Percentiles rank a stretch among this genome's conserved stretches.
phyloP scores from a whole-genome alignment of 2,888 invertebrate species.

The Scrobipalpa atriplicella region DNA sequence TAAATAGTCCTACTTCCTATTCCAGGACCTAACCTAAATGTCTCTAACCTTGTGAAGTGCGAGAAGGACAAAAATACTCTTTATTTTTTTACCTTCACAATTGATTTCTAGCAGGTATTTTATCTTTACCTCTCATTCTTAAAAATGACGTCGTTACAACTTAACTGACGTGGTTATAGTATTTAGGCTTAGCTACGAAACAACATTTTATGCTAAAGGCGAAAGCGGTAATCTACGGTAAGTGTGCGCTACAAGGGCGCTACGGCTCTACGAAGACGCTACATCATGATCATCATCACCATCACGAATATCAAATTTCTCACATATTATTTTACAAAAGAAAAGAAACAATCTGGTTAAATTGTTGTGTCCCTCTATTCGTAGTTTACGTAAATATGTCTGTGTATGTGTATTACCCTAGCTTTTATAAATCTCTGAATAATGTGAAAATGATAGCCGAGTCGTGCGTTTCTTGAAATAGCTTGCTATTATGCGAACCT shows the following conservation, averaged over 20 bases:
- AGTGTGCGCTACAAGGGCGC: neutral
- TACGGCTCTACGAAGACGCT: neutral
- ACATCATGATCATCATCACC: neutral
- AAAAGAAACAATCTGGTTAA: too few species aligned
- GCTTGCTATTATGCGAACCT: neutral
- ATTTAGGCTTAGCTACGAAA: neutral
- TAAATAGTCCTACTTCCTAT: too few species aligned
- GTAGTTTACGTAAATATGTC: too few species aligned
- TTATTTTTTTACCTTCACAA: too few species aligned
- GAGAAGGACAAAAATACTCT: too few species aligned
- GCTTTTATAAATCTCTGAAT: neutral
- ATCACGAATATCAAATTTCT: neutral
- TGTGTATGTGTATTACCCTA: neutral
- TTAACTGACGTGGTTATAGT: too few species aligned
- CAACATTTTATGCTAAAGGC: neutral
- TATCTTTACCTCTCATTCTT: too few species aligned
- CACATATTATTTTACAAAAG: neutral
- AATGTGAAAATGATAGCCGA: conserved; percentile 1
- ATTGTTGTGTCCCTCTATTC: too few species aligned
- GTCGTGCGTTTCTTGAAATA: neutral
- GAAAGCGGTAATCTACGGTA: neutral
- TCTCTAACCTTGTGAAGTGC: too few species aligned
- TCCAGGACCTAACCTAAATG: too few species aligned
- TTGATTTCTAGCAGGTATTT: too few species aligned
- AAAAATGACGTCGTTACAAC: too few species aligned